These are phyloP conservation scores for Eublepharis macularius DNA, from an alignment of 2,113 vertebrate genomes.

Conservation along the genomic window DNA sequence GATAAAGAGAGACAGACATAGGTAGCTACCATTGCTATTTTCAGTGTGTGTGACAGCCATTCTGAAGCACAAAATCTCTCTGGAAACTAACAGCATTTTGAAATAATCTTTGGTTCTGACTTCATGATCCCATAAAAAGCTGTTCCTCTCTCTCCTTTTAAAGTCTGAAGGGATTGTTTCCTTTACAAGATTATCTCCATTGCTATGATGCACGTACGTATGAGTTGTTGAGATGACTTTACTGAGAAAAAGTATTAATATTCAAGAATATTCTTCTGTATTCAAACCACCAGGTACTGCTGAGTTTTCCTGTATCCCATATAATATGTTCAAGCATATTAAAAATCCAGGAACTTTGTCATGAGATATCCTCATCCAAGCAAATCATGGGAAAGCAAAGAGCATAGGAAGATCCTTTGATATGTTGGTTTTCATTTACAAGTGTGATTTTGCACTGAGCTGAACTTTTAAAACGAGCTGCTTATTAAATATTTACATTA, in stretches of 20 bases:
- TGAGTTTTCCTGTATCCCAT: not conserved
- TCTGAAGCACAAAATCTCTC: not conserved
- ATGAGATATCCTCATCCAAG: not conserved
- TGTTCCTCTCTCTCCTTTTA: constrained; percentile 23
- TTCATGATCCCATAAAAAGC: not conserved
- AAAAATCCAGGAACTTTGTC: not conserved
- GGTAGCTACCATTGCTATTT: not conserved
- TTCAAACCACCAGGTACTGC: not conserved
- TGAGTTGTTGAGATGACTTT: constrained; percentile 17
- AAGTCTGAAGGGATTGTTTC: not conserved
- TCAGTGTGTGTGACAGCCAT: not conserved
- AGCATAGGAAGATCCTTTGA: not conserved
- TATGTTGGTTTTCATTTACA: constrained; percentile 15
- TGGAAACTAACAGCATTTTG: not conserved
- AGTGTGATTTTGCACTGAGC: constrained; percentile 9
- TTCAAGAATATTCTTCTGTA: not conserved
- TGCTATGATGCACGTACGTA: not conserved
- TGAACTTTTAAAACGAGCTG: not conserved
- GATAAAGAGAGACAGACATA: too few relatives aligned
- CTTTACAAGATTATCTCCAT: not conserved
- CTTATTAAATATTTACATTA: constrained; percentile 30
- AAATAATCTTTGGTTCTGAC: not conserved
- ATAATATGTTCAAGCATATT: not conserved
- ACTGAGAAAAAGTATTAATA: constrained; percentile 19
- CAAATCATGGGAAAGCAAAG: not conserved